Conservation (phyloP, 2,888 invertebrate species). For the Eristalinus sepulchralis region DNA sequence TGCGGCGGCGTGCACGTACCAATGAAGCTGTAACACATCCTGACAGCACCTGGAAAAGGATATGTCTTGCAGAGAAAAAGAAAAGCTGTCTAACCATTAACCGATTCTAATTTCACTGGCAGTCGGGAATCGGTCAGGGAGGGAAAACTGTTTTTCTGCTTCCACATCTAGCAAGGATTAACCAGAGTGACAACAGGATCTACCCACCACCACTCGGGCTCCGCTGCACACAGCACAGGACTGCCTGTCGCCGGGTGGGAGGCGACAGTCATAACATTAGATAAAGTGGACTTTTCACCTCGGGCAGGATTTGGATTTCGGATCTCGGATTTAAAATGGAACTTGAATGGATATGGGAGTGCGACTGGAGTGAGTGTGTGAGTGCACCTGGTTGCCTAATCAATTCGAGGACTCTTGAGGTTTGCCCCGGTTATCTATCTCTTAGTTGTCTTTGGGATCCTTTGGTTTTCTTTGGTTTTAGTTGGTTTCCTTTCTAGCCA, state of each 20-base stretch:
- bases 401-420: conserved; percentile 52
- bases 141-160: background rate
- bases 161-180: conserved; percentile 10
- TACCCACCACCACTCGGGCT: background rate
- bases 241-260: background rate
- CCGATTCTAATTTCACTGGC: conserved; percentile 48
- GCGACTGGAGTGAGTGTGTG: background rate
- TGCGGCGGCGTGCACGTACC: conserved; percentile 19
- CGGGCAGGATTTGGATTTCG: conserved; percentile 23
- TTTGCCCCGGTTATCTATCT: conserved; percentile 1
- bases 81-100: conserved; percentile 28
- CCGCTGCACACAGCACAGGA: background rate
- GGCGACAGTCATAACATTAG: conserved; percentile 40
- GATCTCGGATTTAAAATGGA: conserved; percentile 13
- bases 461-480: conserved; percentile 1
- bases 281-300: conserved; percentile 56
- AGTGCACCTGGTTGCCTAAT: conserved; percentile 49
- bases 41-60: conserved; percentile 22
- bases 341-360: conserved; percentile 10
- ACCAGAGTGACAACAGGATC: conserved; percentile 22
- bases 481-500: background rate
- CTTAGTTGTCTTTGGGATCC: background rate
- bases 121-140: background rate
- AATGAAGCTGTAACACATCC: conserved; percentile 17
- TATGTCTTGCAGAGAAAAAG: background rate